A percentile compares a stretch with the other conserved stretches of the same genome.
Conservation (phyloP, 2,113 vertebrate species). For the Mirounga angustirostris region DNA sequence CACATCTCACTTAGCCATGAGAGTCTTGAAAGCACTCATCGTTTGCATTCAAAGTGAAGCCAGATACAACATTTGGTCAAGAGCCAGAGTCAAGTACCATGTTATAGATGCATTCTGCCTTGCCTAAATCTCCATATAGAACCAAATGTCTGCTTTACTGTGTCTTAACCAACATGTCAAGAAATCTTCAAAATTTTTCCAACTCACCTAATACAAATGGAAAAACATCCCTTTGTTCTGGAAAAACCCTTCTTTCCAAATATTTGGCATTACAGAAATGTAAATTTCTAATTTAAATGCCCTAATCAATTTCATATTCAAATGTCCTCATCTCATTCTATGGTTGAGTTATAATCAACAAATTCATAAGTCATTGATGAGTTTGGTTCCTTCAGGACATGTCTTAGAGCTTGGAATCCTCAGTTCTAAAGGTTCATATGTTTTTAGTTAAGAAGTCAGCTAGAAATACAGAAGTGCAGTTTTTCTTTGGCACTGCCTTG, state of each 20-base stretch:
- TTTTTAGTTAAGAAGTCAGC: neutral
- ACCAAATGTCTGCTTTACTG: neutral
- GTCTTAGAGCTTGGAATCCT: neutral
- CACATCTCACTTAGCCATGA: conserved; percentile 34
- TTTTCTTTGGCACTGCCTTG: neutral
- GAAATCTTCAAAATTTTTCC: neutral
- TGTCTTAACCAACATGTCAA: neutral
- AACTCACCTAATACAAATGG: neutral
- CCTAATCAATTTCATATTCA: neutral
- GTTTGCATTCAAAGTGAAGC: conserved; percentile 12
- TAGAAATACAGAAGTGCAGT: neutral
- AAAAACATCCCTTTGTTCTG: neutral
- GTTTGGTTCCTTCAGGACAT: neutral
- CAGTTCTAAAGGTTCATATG: neutral
- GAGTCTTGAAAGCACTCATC: conserved; percentile 25
- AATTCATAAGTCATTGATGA: neutral
- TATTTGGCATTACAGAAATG: neutral
- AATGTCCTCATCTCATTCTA: neutral
- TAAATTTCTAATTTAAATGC: neutral
- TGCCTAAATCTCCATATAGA: neutral
- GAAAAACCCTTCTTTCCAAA: neutral
- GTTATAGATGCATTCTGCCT: neutral
- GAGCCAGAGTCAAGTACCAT: neutral
- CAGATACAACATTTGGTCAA: conserved; percentile 34
- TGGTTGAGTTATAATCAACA: neutral